A percentile compares a stretch with the other conserved stretches of the same genome.
These are phyloP conservation scores for Drosophila dunni DNA, from an alignment of 1,140 invertebrate species.

Conservation along the genomic window DNA sequence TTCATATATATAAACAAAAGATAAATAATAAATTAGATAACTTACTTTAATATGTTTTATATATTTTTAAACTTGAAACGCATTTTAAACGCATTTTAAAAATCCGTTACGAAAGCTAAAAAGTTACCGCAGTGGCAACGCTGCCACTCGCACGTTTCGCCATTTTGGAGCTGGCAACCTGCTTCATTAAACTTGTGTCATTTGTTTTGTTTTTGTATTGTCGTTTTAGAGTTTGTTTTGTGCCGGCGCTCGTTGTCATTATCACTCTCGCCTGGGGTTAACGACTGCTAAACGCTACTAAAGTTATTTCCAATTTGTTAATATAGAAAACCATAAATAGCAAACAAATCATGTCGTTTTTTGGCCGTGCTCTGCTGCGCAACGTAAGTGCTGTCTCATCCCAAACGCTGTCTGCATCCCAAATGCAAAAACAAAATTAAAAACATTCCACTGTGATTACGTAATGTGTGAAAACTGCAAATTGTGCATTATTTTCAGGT, in stretches of 20 bases:
- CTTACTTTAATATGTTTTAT: too few relatives aligned
- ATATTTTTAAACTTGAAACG: too few relatives aligned
- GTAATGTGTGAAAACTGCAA: conserved; percentile 52
- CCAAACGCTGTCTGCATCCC: not conserved
- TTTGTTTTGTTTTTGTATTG: conserved; percentile 49
- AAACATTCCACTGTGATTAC: conserved; percentile 65
- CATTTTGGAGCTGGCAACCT: conserved; percentile 26
- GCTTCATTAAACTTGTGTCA: not conserved
- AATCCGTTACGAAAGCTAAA: not conserved
- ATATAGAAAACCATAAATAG: not conserved
- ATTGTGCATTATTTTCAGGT: conserved; percentile 55
- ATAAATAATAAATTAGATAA: too few relatives aligned
- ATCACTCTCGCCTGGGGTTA: conserved; percentile 15
- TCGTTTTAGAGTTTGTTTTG: conserved; percentile 25
- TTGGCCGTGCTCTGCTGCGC: conserved; percentile 69
- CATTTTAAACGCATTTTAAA: too few relatives aligned
- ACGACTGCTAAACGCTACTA: conserved; percentile 11
- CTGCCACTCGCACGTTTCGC: not conserved
- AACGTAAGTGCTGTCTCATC: conserved; percentile 61
- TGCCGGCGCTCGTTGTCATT: conserved; percentile 40
- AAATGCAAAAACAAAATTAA: not conserved
- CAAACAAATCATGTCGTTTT: conserved; percentile 69
- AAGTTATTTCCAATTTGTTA: not conserved
- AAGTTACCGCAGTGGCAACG: not conserved
- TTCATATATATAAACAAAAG: too few relatives aligned